A percentile compares a stretch with the other conserved stretches of the same genome.
Conservation (phyloP, 1,140 invertebrate species). For the Metaphire vulgaris region DNA sequence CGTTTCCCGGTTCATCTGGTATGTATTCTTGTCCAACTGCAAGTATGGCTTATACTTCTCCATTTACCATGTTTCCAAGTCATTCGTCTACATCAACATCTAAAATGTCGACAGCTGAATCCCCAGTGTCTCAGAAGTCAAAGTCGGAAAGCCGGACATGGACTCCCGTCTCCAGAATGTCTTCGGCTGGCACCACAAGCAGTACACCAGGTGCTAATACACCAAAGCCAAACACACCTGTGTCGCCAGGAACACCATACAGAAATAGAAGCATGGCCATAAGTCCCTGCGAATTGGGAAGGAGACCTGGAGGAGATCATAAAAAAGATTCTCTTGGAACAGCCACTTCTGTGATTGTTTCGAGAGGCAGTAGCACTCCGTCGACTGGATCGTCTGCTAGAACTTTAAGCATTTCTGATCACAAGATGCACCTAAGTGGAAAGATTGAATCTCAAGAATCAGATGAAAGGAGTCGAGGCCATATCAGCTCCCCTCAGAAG, state of each 20-base stretch:
- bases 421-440: background rate
- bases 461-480: background rate
- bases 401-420: slow-evolving; percentile 12
- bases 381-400: slow-evolving; percentile 10
- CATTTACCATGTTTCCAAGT: background rate
- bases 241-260: background rate
- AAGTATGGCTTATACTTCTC: background rate
- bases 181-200: background rate
- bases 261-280: slow-evolving; percentile 5
- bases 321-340: background rate
- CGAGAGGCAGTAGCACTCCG: background rate
- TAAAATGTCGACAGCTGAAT: slow-evolving; percentile 1
- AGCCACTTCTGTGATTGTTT: slow-evolving; percentile 1
- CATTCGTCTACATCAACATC: background rate
- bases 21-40: background rate
- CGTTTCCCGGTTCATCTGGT: background rate
- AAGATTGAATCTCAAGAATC: background rate
- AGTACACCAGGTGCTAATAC: background rate
- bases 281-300: background rate
- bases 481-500: background rate
- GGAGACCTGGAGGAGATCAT: background rate
- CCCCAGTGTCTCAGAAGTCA: slow-evolving; percentile 2
- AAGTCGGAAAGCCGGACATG: background rate
- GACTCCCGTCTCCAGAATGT: slow-evolving; percentile 1
- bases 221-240: too few species aligned